Conservation (phyloP, 2,113 vertebrate species). For the Geococcyx californianus region DNA sequence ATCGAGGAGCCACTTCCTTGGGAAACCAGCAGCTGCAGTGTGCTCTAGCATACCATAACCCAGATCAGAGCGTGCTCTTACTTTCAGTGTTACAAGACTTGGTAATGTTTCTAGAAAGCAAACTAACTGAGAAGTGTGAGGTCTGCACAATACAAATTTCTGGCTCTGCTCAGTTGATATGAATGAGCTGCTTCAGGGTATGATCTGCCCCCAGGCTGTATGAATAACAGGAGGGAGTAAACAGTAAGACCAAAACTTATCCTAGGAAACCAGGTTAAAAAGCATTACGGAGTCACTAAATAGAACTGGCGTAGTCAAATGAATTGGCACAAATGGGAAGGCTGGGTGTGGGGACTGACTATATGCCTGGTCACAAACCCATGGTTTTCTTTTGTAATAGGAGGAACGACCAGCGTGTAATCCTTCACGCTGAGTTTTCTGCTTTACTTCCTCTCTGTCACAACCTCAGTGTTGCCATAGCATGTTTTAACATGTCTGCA, state of each 20-base stretch:
- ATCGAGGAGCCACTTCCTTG: background rate
- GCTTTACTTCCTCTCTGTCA: background rate
- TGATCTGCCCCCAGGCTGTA: rapidly evolving
- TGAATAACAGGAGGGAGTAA: background rate
- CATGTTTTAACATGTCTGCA: background rate
- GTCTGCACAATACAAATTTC: background rate
- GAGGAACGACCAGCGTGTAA: background rate
- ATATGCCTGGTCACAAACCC: background rate
- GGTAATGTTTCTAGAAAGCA: background rate
- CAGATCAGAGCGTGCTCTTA: background rate
- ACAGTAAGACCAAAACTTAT: background rate
- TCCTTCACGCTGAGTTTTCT: background rate
- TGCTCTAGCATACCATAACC: background rate
- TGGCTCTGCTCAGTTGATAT: background rate
- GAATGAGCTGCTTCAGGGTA: background rate
- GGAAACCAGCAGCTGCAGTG: rapidly evolving
- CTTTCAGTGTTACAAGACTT: background rate
- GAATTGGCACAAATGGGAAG: background rate
- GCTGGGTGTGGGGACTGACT: background rate
- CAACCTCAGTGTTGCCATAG: background rate
- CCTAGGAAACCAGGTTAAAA: background rate
- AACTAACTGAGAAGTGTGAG: background rate
- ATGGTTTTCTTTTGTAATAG: background rate
- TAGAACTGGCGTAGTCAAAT: background rate
- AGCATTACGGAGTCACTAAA: background rate